phyloP scores from a whole-genome alignment of 2,888 invertebrate genomes.

The Eremobia ochroleuca region DNA sequence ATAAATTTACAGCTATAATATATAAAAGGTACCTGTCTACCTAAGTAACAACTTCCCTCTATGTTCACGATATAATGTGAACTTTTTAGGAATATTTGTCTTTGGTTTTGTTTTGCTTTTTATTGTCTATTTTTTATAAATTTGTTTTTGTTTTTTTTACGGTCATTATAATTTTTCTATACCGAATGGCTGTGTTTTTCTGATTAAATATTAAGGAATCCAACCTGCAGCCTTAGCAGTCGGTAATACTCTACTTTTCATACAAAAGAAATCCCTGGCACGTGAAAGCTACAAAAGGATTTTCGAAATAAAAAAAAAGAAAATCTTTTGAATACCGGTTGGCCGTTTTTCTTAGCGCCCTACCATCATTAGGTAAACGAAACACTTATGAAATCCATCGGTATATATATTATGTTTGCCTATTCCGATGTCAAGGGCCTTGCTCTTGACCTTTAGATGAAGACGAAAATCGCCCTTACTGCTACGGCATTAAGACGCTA shows the following conservation, averaged over 20 bases:
- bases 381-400: slow-evolving; percentile 38
- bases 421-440: slow-evolving; percentile 21
- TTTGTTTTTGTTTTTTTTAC: no score
- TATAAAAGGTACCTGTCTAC: neutral
- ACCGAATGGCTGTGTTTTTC: no score
- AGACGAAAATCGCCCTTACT: no score
- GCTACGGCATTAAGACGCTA: neutral
- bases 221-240: no score
- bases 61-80: no score
- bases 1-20: neutral
- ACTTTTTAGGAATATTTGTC: no score
- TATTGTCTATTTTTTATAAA: no score
- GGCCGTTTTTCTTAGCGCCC: slow-evolving; percentile 38
- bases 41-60: slow-evolving; percentile 8
- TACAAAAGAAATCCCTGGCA: slow-evolving; percentile 38
- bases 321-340: slow-evolving; percentile 44
- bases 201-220: no score
- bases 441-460: slow-evolving; percentile 21
- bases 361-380: slow-evolving; percentile 48
- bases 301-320: slow-evolving; percentile 41
- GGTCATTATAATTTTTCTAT: no score
- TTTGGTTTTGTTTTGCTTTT: no score
- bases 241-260: no score
- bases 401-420: slow-evolving; percentile 22
- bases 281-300: slow-evolving; percentile 28